Conservation (phyloP, 2,797 vertebrate species). For the Hydrolagus colliei region DNA sequence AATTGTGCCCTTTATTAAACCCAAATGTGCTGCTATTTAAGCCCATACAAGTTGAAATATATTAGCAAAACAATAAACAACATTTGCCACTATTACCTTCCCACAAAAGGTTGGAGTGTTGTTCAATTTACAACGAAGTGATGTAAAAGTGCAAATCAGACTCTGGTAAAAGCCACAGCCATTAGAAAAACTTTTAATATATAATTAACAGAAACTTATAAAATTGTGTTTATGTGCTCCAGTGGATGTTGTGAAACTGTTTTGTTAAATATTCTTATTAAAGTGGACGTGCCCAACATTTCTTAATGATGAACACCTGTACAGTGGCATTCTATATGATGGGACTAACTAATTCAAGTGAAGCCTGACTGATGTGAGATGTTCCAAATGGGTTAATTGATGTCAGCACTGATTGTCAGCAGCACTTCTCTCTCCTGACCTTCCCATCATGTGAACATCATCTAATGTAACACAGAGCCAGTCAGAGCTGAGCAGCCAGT, state of each 20-base stretch:
- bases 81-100: not conserved
- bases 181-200: not conserved
- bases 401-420: constrained; percentile 9
- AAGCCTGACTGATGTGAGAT: not conserved
- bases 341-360: not conserved
- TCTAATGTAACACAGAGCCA: not conserved
- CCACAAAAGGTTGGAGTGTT: not conserved
- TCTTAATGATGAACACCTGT: not conserved
- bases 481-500: not conserved
- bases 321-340: not conserved
- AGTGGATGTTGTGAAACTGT: not conserved
- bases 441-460: constrained; percentile 11
- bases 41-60: constrained; percentile 5
- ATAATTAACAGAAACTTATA: too few species aligned
- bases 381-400: not conserved
- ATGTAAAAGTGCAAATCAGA: not conserved
- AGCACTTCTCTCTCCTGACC: constrained; percentile 4
- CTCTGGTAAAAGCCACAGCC: not conserved
- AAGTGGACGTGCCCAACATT: not conserved
- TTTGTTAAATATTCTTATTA: not conserved
- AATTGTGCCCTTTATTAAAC: not conserved
- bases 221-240: not conserved
- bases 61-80: constrained; percentile 10
- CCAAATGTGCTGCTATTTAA: not conserved
- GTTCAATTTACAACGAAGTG: not conserved